Evolutionary conservation across 2,113 vertebrate genomes (phyloP), one percentile per base, ranked within the genome.

Genomic region (Amazona vittata): DNA sequence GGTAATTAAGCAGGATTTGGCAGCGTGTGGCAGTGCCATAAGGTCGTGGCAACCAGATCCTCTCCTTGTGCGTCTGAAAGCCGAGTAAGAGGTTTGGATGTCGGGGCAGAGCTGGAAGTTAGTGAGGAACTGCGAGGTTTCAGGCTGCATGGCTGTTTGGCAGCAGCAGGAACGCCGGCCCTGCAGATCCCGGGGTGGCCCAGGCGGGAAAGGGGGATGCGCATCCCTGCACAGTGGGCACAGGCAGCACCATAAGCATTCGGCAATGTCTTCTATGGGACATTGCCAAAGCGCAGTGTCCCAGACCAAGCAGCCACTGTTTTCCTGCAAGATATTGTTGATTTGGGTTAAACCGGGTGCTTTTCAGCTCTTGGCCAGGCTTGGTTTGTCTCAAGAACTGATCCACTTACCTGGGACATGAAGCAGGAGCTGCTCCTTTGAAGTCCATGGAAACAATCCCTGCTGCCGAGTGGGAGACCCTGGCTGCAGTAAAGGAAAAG

Each of bases 391-490:
- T 55, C 16, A 33, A 70, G 28, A 78, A 17, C 55, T 3, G 25
- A 47, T 52, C 43, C 44, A 0, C n/a, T 59, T 14, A 33, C 0
- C 0, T 21, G 28, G 50, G 43, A 20, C 2, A 3, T 6, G 20
- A 43, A 26, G 19, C 20, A n/a, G 53, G 60, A 76, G 62, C 44
- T 0, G 10, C 53, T 74, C 53, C 8, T 82, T 63, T 47, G 43
- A n/a, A 41, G 12, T 37, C 68, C 76, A 2, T 3, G 1, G 53
- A 17, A 62, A 24, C 14, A 46, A 43, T 60, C 20, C 31, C n/a
- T 7, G 0, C 5, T 1, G 0, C 29, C 1, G 0, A 55, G 55
- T 65, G 47, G 46, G 59, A 62, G 49, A 35, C 18, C 15, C 19
- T 20, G 57, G 46, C 55, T 43, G 69, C 2, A 3, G 14, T 29